Conservation (phyloP, 2,797 vertebrate species). For the Amblyopsis hoosieri region DNA sequence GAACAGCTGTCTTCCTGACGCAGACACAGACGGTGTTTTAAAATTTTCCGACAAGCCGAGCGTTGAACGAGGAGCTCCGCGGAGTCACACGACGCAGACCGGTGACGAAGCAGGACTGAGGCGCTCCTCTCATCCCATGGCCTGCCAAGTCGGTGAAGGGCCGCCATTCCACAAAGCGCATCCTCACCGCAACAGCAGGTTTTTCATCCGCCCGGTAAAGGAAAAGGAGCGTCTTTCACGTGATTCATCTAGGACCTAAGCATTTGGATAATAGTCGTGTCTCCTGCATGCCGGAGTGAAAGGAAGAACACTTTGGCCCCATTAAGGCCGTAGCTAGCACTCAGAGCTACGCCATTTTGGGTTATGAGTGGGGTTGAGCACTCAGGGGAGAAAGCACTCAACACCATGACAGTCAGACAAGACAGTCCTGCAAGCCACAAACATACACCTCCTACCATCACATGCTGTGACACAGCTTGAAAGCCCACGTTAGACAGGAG, state of each 20-base stretch:
- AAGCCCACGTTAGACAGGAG: slow-evolving; percentile 1
- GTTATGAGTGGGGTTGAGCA: slow-evolving; percentile 39
- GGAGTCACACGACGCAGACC: slow-evolving; percentile 26
- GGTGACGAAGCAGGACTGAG: slow-evolving; percentile 20
- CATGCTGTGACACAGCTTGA: slow-evolving; percentile 6
- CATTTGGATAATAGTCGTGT: slow-evolving; percentile 36
- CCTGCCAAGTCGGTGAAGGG: slow-evolving; percentile 5
- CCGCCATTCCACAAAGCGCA: slow-evolving; percentile 20
- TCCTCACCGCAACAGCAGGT: slow-evolving; percentile 1
- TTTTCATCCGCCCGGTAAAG: slow-evolving; percentile 30
- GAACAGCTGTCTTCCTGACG: slow-evolving; percentile 10
- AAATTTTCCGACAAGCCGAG: slow-evolving; percentile 25
- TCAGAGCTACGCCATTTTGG: slow-evolving; percentile 25
- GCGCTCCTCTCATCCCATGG: neutral
- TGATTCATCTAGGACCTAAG: slow-evolving; percentile 21
- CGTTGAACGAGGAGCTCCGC: slow-evolving; percentile 27
- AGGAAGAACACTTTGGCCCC: slow-evolving; percentile 41
- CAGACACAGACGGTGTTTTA: slow-evolving; percentile 21
- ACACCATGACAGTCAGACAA: slow-evolving; percentile 35
- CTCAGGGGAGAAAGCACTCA: slow-evolving; percentile 33
- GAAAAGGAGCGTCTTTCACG: slow-evolving; percentile 22
- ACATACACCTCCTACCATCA: slow-evolving; percentile 13
- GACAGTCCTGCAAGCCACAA: slow-evolving; percentile 28
- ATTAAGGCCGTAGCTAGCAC: slow-evolving; percentile 37
- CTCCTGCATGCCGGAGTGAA: slow-evolving; percentile 31